These are phyloP conservation scores for Myrmophylax atrothorax DNA, from an alignment of 2,113 vertebrate species.

Conservation along the genomic window DNA sequence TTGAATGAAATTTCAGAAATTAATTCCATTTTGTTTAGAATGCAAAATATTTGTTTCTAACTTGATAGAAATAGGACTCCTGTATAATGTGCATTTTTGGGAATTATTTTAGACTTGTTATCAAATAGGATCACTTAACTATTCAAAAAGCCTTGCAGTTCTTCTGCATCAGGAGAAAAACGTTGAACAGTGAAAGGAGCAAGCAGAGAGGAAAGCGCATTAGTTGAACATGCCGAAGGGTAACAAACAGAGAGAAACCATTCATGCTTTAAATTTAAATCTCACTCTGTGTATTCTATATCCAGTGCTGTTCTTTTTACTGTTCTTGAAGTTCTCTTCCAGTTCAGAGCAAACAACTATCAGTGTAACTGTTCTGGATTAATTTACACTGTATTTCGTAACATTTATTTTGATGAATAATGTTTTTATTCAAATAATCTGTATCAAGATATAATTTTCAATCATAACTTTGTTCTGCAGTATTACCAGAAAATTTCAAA, in stretches of 20 bases:
- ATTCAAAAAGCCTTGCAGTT: constrained; percentile 15
- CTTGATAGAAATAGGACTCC: neutral
- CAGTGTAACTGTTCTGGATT: neutral
- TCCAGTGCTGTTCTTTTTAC: neutral
- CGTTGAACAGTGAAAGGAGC: neutral
- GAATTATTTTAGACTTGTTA: constrained; percentile 6
- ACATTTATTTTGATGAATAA: neutral
- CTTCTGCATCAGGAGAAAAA: constrained; percentile 14
- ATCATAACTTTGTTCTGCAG: neutral
- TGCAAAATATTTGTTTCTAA: neutral
- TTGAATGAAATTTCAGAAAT: neutral
- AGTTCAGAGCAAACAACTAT: neutral
- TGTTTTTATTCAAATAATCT: neutral
- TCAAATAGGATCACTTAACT: neutral
- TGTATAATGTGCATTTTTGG: neutral
- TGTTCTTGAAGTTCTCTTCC: neutral
- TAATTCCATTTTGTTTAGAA: neutral
- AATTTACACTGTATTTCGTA: neutral
- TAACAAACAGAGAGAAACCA: constrained; percentile 27
- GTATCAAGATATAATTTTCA: neutral
- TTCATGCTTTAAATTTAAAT: constrained; percentile 7
- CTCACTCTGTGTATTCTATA: neutral
- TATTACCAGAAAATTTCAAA: neutral
- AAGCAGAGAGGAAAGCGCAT: neutral
- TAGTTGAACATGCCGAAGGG: neutral